Conservation (phyloP, 2,797 vertebrate species). For the Remorina albescens region DNA sequence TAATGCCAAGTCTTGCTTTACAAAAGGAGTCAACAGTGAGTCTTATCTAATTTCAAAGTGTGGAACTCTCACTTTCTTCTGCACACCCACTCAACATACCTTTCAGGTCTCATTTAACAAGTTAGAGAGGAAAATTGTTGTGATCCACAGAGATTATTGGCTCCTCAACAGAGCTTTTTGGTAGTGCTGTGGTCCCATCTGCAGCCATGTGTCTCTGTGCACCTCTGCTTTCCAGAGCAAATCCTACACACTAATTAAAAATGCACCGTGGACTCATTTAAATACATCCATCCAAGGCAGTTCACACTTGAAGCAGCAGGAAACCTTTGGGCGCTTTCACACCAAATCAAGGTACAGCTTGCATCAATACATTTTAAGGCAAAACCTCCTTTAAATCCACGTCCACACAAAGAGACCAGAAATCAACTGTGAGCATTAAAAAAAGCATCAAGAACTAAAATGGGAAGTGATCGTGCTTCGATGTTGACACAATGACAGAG, state of each 20-base stretch:
- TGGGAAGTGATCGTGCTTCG: neutral
- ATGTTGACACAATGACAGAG: neutral
- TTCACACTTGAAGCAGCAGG: neutral
- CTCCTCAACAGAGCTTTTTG: slow-evolving; percentile 63
- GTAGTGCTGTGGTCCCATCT: slow-evolving; percentile 55
- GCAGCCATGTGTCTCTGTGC: slow-evolving; percentile 46
- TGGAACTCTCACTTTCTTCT: slow-evolving; percentile 52
- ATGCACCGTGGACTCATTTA: slow-evolving; percentile 16
- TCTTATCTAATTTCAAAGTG: slow-evolving; percentile 65
- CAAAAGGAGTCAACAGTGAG: slow-evolving; percentile 58
- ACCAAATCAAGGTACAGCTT: neutral
- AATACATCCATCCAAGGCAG: slow-evolving; percentile 31
- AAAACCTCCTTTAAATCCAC: neutral
- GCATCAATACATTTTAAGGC: neutral
- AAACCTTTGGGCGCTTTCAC: neutral
- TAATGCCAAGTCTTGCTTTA: slow-evolving; percentile 47
- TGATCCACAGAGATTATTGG: slow-evolving; percentile 63
- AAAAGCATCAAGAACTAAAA: neutral
- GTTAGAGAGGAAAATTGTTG: slow-evolving; percentile 58
- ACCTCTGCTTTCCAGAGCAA: slow-evolving; percentile 30
- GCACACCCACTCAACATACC: slow-evolving; percentile 66
- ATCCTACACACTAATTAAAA: slow-evolving; percentile 62
- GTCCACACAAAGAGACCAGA: neutral
- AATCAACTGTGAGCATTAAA: too few species aligned
- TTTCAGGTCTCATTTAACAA: slow-evolving; percentile 73